Conservation (phyloP, 2,888 invertebrate genomes). For the Sarcophaga carnaria region DNA sequence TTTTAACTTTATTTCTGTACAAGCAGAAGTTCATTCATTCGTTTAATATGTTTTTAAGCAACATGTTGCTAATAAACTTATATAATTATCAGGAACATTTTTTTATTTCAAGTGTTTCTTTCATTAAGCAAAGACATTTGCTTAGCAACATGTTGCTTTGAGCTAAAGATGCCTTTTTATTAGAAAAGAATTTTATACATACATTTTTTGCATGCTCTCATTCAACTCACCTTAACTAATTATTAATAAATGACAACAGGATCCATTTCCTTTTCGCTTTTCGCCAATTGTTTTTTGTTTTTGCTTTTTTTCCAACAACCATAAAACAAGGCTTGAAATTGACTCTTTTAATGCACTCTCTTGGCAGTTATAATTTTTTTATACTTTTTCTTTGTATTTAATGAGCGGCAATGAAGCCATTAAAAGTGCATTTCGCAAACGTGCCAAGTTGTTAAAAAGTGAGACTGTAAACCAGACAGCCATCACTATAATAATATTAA, state of each 20-base stretch:
- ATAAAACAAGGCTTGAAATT: slow-evolving; percentile 12
- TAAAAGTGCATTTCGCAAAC: slow-evolving; percentile 67
- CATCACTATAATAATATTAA: background rate
- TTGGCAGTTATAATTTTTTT: background rate
- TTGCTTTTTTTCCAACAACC: background rate
- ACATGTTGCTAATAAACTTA: slow-evolving; percentile 1
- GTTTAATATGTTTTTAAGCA: background rate
- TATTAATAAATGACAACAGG: slow-evolving; percentile 35
- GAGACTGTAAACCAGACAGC: slow-evolving; percentile 48
- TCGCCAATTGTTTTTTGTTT: too few species aligned
- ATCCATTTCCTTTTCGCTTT: slow-evolving; percentile 23
- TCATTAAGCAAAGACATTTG: background rate
- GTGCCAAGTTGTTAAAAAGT: slow-evolving; percentile 45
- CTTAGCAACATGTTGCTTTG: slow-evolving; percentile 12
- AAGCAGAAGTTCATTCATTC: too few species aligned
- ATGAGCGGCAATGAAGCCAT: slow-evolving; percentile 66
- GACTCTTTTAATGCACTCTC: slow-evolving; percentile 8
- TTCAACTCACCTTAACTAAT: slow-evolving; percentile 39
- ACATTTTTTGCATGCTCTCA: background rate
- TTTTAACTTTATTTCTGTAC: too few species aligned
- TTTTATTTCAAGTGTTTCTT: background rate
- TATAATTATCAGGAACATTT: background rate
- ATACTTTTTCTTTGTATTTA: slow-evolving; percentile 33
- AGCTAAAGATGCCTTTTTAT: too few species aligned
- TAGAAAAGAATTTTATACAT: too few species aligned